Evolutionary conservation across 2,888 invertebrate species (phyloP).

Genomic region (Steromphala cineraria): DNA sequence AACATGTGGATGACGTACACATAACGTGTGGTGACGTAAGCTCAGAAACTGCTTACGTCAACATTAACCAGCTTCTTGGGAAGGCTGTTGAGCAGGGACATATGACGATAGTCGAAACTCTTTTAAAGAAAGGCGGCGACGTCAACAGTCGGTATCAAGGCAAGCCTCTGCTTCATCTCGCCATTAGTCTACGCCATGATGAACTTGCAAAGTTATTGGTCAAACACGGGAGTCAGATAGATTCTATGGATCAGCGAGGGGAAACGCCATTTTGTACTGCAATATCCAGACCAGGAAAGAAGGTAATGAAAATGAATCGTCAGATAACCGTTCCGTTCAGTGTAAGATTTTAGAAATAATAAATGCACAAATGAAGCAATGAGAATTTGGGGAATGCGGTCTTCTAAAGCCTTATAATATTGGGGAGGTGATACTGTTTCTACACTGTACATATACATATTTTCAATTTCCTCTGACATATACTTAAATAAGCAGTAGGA

Average conservation of each 20-base stretch:
- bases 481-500: no score
- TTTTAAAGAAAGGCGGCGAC: background rate
- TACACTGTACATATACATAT: no score
- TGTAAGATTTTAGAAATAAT: no score
- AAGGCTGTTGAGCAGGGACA: background rate
- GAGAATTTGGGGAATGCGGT: no score
- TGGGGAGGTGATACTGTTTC: no score
- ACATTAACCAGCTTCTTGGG: background rate
- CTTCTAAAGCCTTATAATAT: no score
- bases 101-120: background rate
- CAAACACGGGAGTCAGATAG: background rate
- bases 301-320: background rate
- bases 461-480: no score
- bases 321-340: no score
- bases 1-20: background rate
- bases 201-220: background rate
- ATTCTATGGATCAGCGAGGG: background rate
- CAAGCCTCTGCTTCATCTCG: background rate
- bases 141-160: background rate
- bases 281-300: background rate
- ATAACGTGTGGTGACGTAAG: background rate
- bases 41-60: constrained; percentile 1
- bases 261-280: background rate
- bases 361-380: no score
- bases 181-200: background rate